Percentiles rank a stretch among this genome's conserved stretches.
Evolutionary conservation across 2,113 vertebrate genomes (phyloP).

Genomic region (Brachyhypopomus gauderio): DNA sequence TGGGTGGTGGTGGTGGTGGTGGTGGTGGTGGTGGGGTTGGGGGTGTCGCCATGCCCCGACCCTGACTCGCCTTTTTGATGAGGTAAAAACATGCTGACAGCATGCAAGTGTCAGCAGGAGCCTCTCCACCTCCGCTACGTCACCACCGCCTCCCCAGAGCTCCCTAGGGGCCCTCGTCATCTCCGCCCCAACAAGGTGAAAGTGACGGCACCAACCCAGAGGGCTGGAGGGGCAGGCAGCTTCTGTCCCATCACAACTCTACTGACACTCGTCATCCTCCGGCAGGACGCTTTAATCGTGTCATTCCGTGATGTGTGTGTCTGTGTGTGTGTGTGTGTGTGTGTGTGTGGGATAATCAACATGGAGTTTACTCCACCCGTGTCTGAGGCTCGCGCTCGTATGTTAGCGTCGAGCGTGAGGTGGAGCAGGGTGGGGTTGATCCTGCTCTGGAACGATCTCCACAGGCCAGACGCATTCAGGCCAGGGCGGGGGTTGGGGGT

Average conservation of each 20-base stretch:
- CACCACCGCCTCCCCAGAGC: slow-evolving; percentile 17
- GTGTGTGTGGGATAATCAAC: too few relatives aligned
- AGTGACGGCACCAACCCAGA: slow-evolving; percentile 17
- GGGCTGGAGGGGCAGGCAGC: slow-evolving; percentile 1
- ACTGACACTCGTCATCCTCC: slow-evolving; percentile 34
- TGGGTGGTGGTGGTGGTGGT: too few relatives aligned
- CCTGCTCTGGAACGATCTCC: slow-evolving; percentile 2
- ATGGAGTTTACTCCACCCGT: slow-evolving; percentile 43
- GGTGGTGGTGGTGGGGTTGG: background rate
- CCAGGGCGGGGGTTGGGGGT: background rate
- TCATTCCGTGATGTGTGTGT: slow-evolving; percentile 27
- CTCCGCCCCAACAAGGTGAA: slow-evolving; percentile 43
- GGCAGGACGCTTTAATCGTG: slow-evolving; percentile 21
- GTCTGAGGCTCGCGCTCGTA: slow-evolving; percentile 30
- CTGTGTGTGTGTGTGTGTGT: too few relatives aligned
- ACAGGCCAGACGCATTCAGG: slow-evolving; percentile 48
- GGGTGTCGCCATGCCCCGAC: slow-evolving; percentile 17
- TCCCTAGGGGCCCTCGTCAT: slow-evolving; percentile 29
- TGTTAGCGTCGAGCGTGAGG: slow-evolving; percentile 16
- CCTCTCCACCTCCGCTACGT: slow-evolving; percentile 41
- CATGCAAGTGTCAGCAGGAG: slow-evolving; percentile 38
- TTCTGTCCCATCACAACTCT: slow-evolving; percentile 20
- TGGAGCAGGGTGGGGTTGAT: background rate
- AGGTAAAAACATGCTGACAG: slow-evolving; percentile 45
- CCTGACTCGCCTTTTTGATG: slow-evolving; percentile 42